phyloP scores from a whole-genome alignment of 2,797 vertebrate genomes.

The Liasis olivaceus region DNA sequence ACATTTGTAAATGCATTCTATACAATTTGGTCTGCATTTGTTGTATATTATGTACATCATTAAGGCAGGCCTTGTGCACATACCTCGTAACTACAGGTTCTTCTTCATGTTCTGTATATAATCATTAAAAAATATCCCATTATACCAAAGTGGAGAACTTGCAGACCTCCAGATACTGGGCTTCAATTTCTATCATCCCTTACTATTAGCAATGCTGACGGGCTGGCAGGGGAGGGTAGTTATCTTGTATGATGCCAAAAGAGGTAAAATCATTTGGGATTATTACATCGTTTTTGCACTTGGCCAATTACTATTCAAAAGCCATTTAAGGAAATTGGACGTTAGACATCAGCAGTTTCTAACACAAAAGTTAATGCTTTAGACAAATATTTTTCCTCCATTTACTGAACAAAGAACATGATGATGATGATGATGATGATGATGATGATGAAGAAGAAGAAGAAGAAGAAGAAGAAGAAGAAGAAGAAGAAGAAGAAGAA shows the following conservation, averaged over 20 bases:
- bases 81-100: not conserved
- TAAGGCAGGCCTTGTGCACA: not conserved
- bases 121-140: not conserved
- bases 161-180: not conserved
- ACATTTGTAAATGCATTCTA: not conserved
- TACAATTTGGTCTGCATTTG: not conserved
- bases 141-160: not conserved
- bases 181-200: not conserved
- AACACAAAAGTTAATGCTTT: not conserved
- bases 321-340: not conserved
- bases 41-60: not conserved
- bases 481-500: too few relatives aligned
- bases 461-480: too few relatives aligned
- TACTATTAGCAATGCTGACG: not conserved
- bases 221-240: not conserved
- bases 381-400: not conserved
- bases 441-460: too few relatives aligned
- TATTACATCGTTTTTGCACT: not conserved
- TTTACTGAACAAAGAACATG: not conserved
- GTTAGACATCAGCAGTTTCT: not conserved
- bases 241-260: not conserved
- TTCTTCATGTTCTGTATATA: not conserved
- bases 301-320: not conserved
- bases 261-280: not conserved
- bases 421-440: not conserved